Percentiles rank a stretch among this genome's conserved stretches.
phyloP scores from a whole-genome alignment of 1,140 invertebrate species.

The Drosophila punjabiensis region DNA sequence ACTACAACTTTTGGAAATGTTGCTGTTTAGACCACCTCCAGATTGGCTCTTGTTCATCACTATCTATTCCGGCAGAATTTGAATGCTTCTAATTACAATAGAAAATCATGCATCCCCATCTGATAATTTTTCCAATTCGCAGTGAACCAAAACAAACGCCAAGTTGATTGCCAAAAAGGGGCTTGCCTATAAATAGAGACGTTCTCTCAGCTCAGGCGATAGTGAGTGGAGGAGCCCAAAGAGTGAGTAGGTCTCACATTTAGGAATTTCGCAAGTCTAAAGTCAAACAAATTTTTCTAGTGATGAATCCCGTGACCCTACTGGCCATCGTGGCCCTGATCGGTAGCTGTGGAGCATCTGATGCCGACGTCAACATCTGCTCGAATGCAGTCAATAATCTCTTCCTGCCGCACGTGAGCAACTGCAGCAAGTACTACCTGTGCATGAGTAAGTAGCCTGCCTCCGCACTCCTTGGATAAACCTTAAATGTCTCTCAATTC shows the following conservation, averaged over 20 bases:
- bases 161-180: conserved; percentile 45
- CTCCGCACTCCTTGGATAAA: not conserved
- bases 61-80: conserved; percentile 25
- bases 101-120: conserved; percentile 35
- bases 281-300: conserved; percentile 16
- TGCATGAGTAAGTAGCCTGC: conserved; percentile 57
- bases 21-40: not conserved
- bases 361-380: conserved; percentile 62
- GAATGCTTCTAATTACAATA: conserved; percentile 43
- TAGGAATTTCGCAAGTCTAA: too few species aligned
- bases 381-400: conserved; percentile 58
- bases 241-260: conserved; percentile 14
- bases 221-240: conserved; percentile 30
- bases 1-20: not conserved
- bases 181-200: conserved; percentile 57
- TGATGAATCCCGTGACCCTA: conserved; percentile 44
- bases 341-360: not conserved
- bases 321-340: conserved; percentile 26
- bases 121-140: conserved; percentile 44
- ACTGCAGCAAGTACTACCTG: conserved; percentile 70
- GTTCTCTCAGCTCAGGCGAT: not conserved
- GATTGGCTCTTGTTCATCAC: conserved; percentile 20
- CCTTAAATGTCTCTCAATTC: not conserved
- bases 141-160: conserved; percentile 12
- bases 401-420: conserved; percentile 62